Evolutionary conservation across 2,888 invertebrate species (phyloP), one percentile per base, ranked within the genome.

Genomic region (Aradus depressus): DNA sequence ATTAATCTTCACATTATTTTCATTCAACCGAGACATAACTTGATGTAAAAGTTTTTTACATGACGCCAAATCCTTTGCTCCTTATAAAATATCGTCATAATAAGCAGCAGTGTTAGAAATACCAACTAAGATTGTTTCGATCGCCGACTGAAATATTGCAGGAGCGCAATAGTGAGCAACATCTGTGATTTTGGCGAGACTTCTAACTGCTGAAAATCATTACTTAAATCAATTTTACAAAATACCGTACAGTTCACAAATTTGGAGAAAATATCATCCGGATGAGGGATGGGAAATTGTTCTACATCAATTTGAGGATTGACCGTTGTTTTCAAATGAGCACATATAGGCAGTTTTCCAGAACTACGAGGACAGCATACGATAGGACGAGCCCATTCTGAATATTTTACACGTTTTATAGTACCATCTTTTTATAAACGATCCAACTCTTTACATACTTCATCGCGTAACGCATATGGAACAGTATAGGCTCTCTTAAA

Each of bases 301-400:
- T 64, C 62, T 19, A 55, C 54, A 32, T 62, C 53, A 22, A 63
- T 41, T 6, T 51, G 52, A 12, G 34, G 50, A 51, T 65, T 64
- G 14, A 62, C 10, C 0, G 64, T 62, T 39, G 54, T 55, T 50
- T 63, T 64, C 37, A 60, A 63, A 59, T 67, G 62, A 3, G 63
- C 60, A 54, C 64, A 64, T n/a, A 66, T 58, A 47, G 64, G 25
- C 6, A 64, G 55, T 4, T 56, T 51, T n/a, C 54, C 51, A 44
- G 59, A 58, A 35, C 48, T 56, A 44, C 65, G 64, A 19, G 60
- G 61, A 3, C 64, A 63, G 35, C 63, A 53, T 1, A 64, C 62
- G 4, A 65, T 62, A 4, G 64, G 64, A 49, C 59, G 59, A 12
- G 62, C 62, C 62, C 61, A 64, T 25, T 60, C 53, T 2, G 50